These are phyloP conservation scores for Dasysyrphus albostriatus DNA, from an alignment of 2,888 invertebrate genomes.

Conservation along the genomic window DNA sequence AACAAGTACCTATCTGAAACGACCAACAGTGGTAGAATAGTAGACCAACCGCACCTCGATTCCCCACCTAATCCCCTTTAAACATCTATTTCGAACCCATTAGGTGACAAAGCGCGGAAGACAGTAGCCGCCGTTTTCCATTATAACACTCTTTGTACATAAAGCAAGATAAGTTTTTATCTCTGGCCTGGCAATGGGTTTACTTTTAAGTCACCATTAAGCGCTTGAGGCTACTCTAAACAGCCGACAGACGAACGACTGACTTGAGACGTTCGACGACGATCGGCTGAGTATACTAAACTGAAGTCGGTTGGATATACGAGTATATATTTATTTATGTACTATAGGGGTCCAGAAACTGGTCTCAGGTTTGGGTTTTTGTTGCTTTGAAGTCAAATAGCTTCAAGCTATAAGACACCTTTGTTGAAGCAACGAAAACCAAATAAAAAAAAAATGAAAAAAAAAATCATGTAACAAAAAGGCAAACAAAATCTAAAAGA, in stretches of 20 bases:
- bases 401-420: slow-evolving; percentile 66
- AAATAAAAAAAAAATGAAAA: slow-evolving; percentile 32
- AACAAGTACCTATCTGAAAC: slow-evolving; percentile 34
- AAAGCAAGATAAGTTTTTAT: slow-evolving; percentile 55
- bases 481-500: slow-evolving; percentile 45
- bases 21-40: slow-evolving; percentile 15
- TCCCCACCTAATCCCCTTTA: slow-evolving; percentile 24
- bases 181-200: slow-evolving; percentile 50
- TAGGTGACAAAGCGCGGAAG: slow-evolving; percentile 73
- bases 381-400: slow-evolving; percentile 47
- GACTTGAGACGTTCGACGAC: slow-evolving; percentile 11
- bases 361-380: slow-evolving; percentile 49
- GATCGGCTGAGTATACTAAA: slow-evolving; percentile 9
- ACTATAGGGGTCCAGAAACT: slow-evolving; percentile 43
- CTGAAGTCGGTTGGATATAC: slow-evolving; percentile 25
- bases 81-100: slow-evolving; percentile 52
- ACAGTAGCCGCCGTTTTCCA: slow-evolving; percentile 71
- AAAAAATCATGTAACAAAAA: slow-evolving; percentile 48
- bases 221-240: slow-evolving; percentile 60
- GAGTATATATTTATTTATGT: too few relatives aligned
- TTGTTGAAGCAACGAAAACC: slow-evolving; percentile 54
- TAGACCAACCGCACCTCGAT: neutral
- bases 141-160: slow-evolving; percentile 69
- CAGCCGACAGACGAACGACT: slow-evolving; percentile 12
- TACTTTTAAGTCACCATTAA: slow-evolving; percentile 67